Evolutionary conservation across 2,113 vertebrate species (phyloP).

Genomic region (Bucco capensis): DNA sequence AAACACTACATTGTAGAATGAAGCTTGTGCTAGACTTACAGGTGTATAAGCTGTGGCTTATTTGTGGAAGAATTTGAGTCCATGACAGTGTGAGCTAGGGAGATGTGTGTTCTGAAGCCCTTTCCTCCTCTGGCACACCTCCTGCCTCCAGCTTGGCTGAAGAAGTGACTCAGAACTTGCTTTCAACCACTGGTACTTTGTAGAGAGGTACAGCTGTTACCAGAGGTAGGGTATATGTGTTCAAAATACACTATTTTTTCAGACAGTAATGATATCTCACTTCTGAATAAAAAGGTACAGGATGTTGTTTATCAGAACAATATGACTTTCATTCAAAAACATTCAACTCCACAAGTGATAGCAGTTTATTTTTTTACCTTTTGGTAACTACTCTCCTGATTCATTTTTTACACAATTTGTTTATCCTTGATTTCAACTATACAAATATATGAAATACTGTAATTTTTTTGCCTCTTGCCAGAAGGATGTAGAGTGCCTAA

Average conservation of each 20-base stretch:
- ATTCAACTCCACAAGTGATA: background rate
- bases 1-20: background rate
- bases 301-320: background rate
- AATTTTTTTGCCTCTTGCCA: conserved; percentile 57
- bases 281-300: background rate
- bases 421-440: background rate
- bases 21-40: background rate
- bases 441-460: conserved; percentile 34
- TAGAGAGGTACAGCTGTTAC: background rate
- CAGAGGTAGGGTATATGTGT: background rate
- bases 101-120: background rate
- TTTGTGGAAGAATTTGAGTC: background rate
- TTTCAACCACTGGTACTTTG: conserved; percentile 4
- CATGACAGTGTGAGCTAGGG: background rate
- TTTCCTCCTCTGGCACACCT: background rate
- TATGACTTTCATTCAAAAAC: background rate
- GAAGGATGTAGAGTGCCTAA: conserved; percentile 11
- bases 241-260: background rate
- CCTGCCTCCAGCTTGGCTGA: background rate
- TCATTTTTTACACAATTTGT: background rate
- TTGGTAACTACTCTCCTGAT: background rate
- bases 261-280: background rate
- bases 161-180: background rate
- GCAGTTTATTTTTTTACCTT: conserved; percentile 46
- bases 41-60: background rate